Conservation (phyloP, 1,140 invertebrate genomes). For the Drosophila elegans region DNA sequence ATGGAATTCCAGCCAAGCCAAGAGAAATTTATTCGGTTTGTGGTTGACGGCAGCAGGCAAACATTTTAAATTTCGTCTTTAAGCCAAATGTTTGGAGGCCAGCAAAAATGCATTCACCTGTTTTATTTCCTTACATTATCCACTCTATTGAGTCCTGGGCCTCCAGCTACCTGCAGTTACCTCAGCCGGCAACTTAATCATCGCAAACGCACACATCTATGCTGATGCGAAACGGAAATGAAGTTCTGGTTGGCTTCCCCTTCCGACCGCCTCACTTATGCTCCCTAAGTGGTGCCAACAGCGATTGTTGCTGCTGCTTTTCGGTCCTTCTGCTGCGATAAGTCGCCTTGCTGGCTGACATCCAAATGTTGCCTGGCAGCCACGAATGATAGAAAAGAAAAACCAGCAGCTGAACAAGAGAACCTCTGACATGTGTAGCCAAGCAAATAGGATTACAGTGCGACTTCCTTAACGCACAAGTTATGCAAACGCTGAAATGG, state of each 20-base stretch:
- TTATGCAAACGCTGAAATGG: neutral
- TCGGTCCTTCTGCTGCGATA: constrained; percentile 24
- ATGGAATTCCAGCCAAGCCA: constrained; percentile 28
- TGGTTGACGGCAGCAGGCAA: neutral
- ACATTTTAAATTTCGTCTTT: constrained; percentile 23
- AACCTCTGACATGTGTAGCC: constrained; percentile 41
- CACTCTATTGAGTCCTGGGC: constrained; percentile 69
- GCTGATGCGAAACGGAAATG: constrained; percentile 47
- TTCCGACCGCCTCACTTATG: constrained; percentile 5
- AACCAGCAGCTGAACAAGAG: constrained; percentile 7
- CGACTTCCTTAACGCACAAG: neutral
- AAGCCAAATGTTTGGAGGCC: constrained; percentile 23
- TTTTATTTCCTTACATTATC: constrained; percentile 79
- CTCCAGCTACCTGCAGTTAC: constrained; percentile 16
- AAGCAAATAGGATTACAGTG: constrained; percentile 14
- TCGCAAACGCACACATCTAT: constrained; percentile 14
- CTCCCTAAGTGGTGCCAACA: constrained; percentile 30
- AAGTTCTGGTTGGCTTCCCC: constrained; percentile 42
- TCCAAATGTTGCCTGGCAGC: constrained; percentile 22
- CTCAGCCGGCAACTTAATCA: constrained; percentile 38
- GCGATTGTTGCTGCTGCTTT: constrained; percentile 29
- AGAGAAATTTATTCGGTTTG: constrained; percentile 6
- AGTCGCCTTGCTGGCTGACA: constrained; percentile 44
- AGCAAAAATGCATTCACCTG: constrained; percentile 62
- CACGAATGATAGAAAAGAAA: constrained; percentile 21